Percentiles rank a stretch among this genome's conserved stretches.
Conservation (phyloP, 2,797 vertebrate genomes). For the Squalus acanthias region DNA sequence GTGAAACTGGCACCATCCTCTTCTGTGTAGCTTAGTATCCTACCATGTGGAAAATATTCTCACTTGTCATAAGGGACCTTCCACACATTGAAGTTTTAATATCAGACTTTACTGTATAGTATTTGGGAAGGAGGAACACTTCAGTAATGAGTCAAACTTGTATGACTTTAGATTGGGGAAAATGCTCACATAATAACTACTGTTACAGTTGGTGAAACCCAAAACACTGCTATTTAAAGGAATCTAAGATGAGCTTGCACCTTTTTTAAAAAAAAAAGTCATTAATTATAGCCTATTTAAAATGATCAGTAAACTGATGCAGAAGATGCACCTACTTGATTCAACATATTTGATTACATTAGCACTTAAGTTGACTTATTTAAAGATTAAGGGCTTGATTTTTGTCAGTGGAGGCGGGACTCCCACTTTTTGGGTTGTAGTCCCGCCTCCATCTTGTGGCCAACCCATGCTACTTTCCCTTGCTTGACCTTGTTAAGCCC, state of each 20-base stretch:
- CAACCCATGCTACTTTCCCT: too few relatives aligned
- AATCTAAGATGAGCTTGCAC: neutral
- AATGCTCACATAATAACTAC: neutral
- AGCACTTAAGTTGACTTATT: neutral
- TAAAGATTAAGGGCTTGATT: neutral
- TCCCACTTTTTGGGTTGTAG: too few relatives aligned
- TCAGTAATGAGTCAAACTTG: neutral
- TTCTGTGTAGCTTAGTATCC: too few relatives aligned
- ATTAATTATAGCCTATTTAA: constrained; percentile 55
- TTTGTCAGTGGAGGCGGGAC: too few relatives aligned
- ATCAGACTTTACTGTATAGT: neutral
- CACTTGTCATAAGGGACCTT: too few relatives aligned
- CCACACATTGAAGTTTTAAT: neutral
- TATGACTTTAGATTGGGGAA: neutral
- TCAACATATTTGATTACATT: neutral
- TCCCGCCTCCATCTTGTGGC: too few relatives aligned
- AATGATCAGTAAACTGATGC: constrained; percentile 54
- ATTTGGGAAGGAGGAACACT: neutral
- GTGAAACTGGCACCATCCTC: too few relatives aligned
- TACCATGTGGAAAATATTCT: too few relatives aligned
- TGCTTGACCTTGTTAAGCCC: too few relatives aligned
- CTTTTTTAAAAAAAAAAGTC: constrained; percentile 49
- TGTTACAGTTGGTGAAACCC: neutral
- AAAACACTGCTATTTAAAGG: neutral
- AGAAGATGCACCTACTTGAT: neutral